Conservation (phyloP, 2,888 invertebrate genomes). For the Physocephala rufipes region DNA sequence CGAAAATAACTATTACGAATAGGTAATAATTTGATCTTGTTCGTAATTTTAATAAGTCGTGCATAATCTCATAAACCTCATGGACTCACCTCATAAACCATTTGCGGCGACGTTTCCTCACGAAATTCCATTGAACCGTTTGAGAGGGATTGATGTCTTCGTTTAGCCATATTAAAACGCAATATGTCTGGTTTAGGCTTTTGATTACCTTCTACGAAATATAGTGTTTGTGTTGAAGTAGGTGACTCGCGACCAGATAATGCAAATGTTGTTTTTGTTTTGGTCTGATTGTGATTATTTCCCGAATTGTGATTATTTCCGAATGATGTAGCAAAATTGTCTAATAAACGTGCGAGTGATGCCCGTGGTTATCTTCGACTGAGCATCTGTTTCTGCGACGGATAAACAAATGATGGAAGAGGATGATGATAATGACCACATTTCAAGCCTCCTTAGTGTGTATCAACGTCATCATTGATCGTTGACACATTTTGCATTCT, state of each 20-base stretch:
- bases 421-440: conserved; percentile 11
- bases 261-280: conserved; percentile 15
- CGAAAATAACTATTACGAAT: no score
- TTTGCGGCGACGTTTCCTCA: conserved; percentile 52
- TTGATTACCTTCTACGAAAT: conserved; percentile 45
- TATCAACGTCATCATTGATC: not conserved
- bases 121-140: conserved; percentile 66
- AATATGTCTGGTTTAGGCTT: conserved; percentile 66
- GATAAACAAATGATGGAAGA: conserved; percentile 37
- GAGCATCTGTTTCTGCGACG: conserved; percentile 36
- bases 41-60: no score
- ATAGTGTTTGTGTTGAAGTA: not conserved
- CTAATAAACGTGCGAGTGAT: conserved; percentile 38
- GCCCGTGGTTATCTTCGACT: no score
- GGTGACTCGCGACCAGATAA: not conserved
- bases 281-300: conserved; percentile 25
- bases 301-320: not conserved
- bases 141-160: conserved; percentile 64
- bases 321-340: not conserved
- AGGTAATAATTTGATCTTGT: no score
- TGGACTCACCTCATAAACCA: conserved; percentile 54
- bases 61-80: no score
- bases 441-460: not conserved
- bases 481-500: not conserved
- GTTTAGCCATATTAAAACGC: conserved; percentile 66